Base-by-base conservation (phyloP, 2,113 vertebrate genomes). In the Lepus timidus region DNA sequence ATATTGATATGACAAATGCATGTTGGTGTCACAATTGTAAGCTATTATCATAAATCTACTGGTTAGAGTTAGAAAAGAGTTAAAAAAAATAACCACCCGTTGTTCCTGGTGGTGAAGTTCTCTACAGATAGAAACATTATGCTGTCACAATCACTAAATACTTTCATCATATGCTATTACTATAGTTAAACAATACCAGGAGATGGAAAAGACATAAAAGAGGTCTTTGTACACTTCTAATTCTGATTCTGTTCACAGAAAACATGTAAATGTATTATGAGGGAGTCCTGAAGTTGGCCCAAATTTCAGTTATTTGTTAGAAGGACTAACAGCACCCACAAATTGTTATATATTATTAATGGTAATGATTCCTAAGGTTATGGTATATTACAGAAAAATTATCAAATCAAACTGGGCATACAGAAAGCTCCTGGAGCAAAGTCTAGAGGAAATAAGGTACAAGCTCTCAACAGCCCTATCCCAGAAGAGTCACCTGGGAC, bases 391-490 rank as follows among this genome's bases (percentile, higher is more conserved):
- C 36, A 71, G 13, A 4, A 62, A 55, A 81, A 55, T 22, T 62
- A 70, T 12, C 20, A 52, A 64, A 83, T 13, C 8, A 20, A 33
- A 67, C n/a, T 68, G 3, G 49, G 33, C 11, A 64, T 9, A 44
- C 7, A 3, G 1, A 4, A 31, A 27, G 8, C 13, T 2, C 2
- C 20, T 44, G 19, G 23, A 9, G 5, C 12, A 91, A 55, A 3
- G 65, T 52, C 55, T 73, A 9, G 5, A 22, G 19, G 2, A 86
- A 94, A 65, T 2, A 3, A 55, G 8, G 3, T 20, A 19, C 9
- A 31, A 39, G 12, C 7, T 51, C 58, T 19, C 22, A 55, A 78
- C 49, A 44, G 7, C 49, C 44, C 10, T 70, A 9, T 71, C 13
- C 3, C 7, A 13, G 23, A 25, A 13, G 9, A 16, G 17, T n/a